Percentiles rank a stretch among this genome's conserved stretches.
phyloP scores from a whole-genome alignment of 1,140 invertebrate genomes.

The Lamellibrachia luymesi region DNA sequence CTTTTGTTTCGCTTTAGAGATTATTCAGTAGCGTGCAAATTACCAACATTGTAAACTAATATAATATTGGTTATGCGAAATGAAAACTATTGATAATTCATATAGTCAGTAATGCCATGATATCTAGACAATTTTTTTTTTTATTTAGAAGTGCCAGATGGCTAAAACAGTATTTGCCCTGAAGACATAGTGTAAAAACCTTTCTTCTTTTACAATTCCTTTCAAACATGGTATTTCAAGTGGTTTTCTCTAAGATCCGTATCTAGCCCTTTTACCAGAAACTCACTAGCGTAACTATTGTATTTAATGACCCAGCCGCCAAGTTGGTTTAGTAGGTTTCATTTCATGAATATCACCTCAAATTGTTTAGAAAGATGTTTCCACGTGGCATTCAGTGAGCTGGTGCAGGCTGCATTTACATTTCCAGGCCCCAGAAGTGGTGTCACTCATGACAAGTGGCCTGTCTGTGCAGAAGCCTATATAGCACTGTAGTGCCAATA shows the following conservation, averaged over 20 bases:
- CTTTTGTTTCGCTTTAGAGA: too few species aligned
- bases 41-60: too few species aligned
- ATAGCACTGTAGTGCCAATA: not conserved
- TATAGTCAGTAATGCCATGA: too few species aligned
- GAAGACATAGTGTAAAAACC: not conserved
- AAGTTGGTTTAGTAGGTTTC: not conserved
- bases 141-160: not conserved
- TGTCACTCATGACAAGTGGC: not conserved
- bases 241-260: not conserved
- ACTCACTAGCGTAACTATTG: not conserved
- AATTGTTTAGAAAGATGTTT: not conserved
- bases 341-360: not conserved
- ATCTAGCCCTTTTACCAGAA: not conserved
- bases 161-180: not conserved
- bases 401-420: not conserved
- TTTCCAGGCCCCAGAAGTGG: not conserved
- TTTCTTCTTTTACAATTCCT: not conserved
- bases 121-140: not conserved
- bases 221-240: not conserved
- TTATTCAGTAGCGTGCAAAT: too few species aligned
- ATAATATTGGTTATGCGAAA: too few species aligned
- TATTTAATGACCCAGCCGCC: not conserved
- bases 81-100: too few species aligned
- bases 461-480: not conserved
- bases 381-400: not conserved